Base-by-base conservation (phyloP, 2,797 vertebrate genomes). In the Lepidocolaptes lacrymiger region DNA sequence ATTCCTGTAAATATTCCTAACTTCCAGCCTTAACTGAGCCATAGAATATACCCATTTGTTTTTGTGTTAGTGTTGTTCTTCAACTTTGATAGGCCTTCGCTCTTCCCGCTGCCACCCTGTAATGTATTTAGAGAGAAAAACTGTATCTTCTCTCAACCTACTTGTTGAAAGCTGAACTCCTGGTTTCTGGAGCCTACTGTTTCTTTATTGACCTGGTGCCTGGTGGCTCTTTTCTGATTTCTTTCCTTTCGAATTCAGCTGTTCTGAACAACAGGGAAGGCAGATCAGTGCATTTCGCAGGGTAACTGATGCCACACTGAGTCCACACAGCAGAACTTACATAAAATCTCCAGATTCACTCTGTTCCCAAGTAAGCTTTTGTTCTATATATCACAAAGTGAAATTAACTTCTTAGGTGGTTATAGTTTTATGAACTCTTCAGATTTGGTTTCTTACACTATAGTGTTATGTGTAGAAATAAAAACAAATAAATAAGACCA, bases 1-100 rank as follows among this genome's bases (percentile, higher is more conserved):
- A 54, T 91, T 95, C 79, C 88, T 81, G 85, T 90, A 93, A 97
- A 94, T 92, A 89, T 77, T 88, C 82, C 43, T 89, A 78, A 49
- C 54, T 94, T 88, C 54, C 79, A 89, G 62, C 58, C 66, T 91
- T 43, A 84, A 68, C 43, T 93, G 88, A 96, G 72, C 93, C 91
- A 91, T 90, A 43, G 12, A 41, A 61, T 49, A 74, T 37, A 74
- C 1, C 6, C 54, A 75, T 94, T 95, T 90, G 36, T 84, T 93
- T 79, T 74, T 43, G 12, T 54, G 44, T 67, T 77, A 85, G 37
- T 48, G 39, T 7, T 77, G 34, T 36, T 85, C 49, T 68, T 92
- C 68, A 64, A 28, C 46, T 92, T 93, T 88, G 92, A 93, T n/a
- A 92, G 41, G 46, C 63, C 41, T 85, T 87, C 75, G 77, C 41